phyloP scores from a whole-genome alignment of 2,113 vertebrate genomes.

The Caranx ignobilis region DNA sequence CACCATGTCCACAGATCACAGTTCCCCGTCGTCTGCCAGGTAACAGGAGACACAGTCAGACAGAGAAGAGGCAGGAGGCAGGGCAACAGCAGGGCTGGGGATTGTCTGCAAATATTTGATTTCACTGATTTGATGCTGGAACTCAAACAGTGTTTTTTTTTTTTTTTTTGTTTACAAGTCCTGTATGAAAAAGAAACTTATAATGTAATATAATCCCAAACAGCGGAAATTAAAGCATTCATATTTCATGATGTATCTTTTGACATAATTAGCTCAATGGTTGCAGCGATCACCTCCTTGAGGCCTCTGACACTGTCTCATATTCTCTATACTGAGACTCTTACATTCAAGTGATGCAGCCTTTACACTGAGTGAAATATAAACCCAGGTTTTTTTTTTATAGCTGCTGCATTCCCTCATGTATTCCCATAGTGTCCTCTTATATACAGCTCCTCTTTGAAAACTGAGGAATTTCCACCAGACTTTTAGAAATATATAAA shows the following conservation, averaged over 20 bases:
- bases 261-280: background rate
- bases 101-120: constrained; percentile 18
- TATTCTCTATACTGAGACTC: background rate
- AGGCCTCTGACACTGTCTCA: background rate
- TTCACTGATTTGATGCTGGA: background rate
- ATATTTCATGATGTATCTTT: too few relatives aligned
- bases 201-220: background rate
- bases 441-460: background rate
- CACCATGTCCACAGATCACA: constrained; percentile 88
- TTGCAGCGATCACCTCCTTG: background rate
- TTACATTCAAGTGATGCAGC: background rate
- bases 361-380: background rate
- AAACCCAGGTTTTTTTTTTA: background rate
- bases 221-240: background rate
- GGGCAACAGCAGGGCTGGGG: background rate
- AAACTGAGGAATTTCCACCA: background rate
- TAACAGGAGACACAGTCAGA: constrained; percentile 58
- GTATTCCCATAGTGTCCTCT: too few relatives aligned
- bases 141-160: background rate
- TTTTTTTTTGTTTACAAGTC: background rate
- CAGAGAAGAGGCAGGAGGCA: constrained; percentile 6
- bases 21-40: constrained; percentile 96
- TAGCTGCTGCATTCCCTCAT: too few relatives aligned
- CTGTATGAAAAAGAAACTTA: background rate
- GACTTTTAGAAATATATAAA: background rate